Percentiles rank a stretch among this genome's conserved stretches.
These are phyloP conservation scores for Temnopleurus reevesii DNA, from an alignment of 53 echinoderm and acorn worm genomes.

Conservation along the genomic window DNA sequence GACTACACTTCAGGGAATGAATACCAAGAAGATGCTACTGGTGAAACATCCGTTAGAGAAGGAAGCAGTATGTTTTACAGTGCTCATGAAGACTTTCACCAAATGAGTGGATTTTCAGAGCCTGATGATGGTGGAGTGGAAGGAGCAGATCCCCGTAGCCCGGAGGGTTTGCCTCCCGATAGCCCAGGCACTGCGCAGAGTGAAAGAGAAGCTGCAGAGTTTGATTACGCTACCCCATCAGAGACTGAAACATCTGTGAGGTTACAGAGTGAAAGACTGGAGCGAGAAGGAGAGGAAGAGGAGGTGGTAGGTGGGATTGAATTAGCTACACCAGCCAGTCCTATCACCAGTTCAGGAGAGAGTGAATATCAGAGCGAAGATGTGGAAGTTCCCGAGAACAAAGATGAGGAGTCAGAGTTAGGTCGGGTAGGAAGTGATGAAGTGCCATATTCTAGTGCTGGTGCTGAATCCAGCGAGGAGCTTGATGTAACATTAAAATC, in stretches of 20 bases:
- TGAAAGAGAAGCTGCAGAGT: slow-evolving; percentile 40
- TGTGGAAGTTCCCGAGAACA: not conserved
- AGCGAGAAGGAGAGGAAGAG: slow-evolving; percentile 15
- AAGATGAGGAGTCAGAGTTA: not conserved
- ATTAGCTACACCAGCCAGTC: slow-evolving; percentile 45
- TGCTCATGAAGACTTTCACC: slow-evolving; percentile 38
- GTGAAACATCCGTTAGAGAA: slow-evolving; percentile 5
- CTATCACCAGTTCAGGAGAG: slow-evolving; percentile 32
- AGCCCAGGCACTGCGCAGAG: slow-evolving; percentile 17
- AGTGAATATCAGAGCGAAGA: slow-evolving; percentile 46
- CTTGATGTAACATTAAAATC: not conserved
- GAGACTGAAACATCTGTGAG: not conserved
- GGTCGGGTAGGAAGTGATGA: not conserved
- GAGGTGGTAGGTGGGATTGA: not conserved
- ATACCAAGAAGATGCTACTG: slow-evolving; percentile 9
- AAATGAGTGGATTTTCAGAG: slow-evolving; percentile 21
- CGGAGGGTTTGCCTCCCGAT: slow-evolving; percentile 8
- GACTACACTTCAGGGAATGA: slow-evolving; percentile 32
- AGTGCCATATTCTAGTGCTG: not conserved
- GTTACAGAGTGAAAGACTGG: slow-evolving; percentile 32
- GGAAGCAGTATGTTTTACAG: slow-evolving; percentile 13
- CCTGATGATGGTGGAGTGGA: not conserved
- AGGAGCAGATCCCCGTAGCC: slow-evolving; percentile 12
- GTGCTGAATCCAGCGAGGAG: slow-evolving; percentile 3
- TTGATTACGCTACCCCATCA: slow-evolving; percentile 44